phyloP scores from a whole-genome alignment of 2,113 vertebrate species.

The Pollimyrus isidori region DNA sequence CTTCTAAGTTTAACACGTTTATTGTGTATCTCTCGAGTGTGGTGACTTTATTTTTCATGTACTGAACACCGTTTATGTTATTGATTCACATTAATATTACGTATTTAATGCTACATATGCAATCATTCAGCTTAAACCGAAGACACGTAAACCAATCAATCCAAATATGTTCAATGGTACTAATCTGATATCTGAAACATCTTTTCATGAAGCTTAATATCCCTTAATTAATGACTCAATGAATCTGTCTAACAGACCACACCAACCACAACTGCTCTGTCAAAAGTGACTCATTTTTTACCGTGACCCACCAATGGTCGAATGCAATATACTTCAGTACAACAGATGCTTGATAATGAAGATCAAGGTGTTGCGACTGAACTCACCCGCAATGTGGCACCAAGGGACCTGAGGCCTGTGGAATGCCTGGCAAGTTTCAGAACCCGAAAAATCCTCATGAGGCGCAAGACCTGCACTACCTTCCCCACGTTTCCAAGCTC shows the following conservation, averaged over 20 bases:
- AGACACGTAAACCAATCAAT: not conserved
- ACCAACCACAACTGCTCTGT: not conserved
- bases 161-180: not conserved
- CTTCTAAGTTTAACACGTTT: not conserved
- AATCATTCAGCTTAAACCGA: not conserved
- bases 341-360: not conserved
- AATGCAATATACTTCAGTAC: not conserved
- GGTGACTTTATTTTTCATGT: not conserved
- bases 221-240: not conserved
- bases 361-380: not conserved
- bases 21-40: not conserved
- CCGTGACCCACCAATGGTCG: not conserved
- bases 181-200: not conserved
- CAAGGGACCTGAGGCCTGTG: conserved; percentile 85
- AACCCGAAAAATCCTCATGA: conserved; percentile 95
- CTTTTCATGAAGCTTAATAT: not conserved
- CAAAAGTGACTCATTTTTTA: not conserved
- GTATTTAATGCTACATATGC: not conserved
- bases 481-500: conserved; percentile 80
- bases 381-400: conserved; percentile 86
- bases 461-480: conserved; percentile 85
- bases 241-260: not conserved
- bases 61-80: not conserved
- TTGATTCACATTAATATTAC: not conserved
- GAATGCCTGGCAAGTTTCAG: conserved; percentile 93